Evolutionary conservation across 2,888 invertebrate genomes (phyloP).

Genomic region (Parnassius orleans): DNA sequence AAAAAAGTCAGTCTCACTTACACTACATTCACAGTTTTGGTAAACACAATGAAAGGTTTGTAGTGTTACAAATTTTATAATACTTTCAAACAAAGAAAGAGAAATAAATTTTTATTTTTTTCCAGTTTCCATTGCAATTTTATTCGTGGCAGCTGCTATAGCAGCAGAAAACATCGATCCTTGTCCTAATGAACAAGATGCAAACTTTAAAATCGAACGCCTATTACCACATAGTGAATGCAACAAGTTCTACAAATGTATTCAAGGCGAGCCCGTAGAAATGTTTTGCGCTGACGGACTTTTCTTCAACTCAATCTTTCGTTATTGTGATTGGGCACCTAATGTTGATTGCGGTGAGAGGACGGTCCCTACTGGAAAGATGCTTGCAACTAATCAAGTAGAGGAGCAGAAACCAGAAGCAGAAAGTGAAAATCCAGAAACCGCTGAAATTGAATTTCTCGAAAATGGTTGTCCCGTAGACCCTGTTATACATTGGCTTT

Average conservation of each 20-base stretch:
- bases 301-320: constrained; percentile 67
- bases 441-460: constrained; percentile 39
- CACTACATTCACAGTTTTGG: constrained; percentile 8
- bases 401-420: constrained; percentile 7
- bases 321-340: constrained; percentile 77
- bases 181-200: constrained; percentile 18
- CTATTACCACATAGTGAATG: constrained; percentile 31
- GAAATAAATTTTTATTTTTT: background rate
- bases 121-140: constrained; percentile 16
- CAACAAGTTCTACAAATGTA: constrained; percentile 70
- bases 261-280: constrained; percentile 77
- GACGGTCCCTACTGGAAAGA: constrained; percentile 14
- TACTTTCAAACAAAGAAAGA: background rate
- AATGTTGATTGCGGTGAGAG: constrained; percentile 77
- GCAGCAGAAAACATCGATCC: constrained; percentile 14
- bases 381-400: constrained; percentile 8
- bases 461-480: constrained; percentile 64
- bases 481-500: constrained; percentile 56
- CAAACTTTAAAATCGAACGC: constrained; percentile 16
- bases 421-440: constrained; percentile 5
- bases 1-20: constrained; percentile 10
- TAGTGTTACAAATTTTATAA: background rate
- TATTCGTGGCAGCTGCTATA: constrained; percentile 11
- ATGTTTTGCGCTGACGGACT: constrained; percentile 75
- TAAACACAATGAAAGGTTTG: constrained; percentile 21